Conservation (phyloP, 2,888 invertebrate genomes). For the Laothoe populi region DNA sequence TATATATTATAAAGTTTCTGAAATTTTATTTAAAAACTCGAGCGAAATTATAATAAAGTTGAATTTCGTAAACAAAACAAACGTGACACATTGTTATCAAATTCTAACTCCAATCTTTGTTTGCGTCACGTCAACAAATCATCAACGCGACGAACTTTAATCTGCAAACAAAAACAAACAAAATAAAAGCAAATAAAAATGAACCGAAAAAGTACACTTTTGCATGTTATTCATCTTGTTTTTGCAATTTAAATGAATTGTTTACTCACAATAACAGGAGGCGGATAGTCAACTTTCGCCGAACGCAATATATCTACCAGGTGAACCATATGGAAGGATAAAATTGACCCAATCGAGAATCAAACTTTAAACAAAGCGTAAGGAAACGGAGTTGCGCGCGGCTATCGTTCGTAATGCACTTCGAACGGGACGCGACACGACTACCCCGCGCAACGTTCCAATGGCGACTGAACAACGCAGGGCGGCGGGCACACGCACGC, state of each 20-base stretch:
- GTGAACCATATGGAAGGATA: constrained; percentile 92
- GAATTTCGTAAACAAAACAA: constrained; percentile 25
- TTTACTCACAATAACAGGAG: constrained; percentile 90
- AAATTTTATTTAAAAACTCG: neutral
- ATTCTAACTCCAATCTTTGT: constrained; percentile 21
- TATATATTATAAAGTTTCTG: neutral
- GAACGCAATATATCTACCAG: constrained; percentile 92
- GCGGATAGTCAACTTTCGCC: constrained; percentile 91
- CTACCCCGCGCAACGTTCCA: constrained; percentile 61
- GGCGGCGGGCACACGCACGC: constrained; percentile 76
- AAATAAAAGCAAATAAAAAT: constrained; percentile 40
- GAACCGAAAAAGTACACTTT: constrained; percentile 10
- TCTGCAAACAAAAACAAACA: constrained; percentile 34
- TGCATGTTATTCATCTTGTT: neutral
- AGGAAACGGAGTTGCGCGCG: constrained; percentile 58
- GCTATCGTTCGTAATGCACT: constrained; percentile 59
- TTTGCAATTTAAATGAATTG: constrained; percentile 33
- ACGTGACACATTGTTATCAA: constrained; percentile 20
- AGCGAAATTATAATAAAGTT: neutral
- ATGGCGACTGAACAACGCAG: constrained; percentile 73
- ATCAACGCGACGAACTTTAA: constrained; percentile 24
- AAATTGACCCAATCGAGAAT: constrained; percentile 68
- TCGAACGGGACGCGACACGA: constrained; percentile 53
- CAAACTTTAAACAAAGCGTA: constrained; percentile 51
- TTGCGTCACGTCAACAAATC: constrained; percentile 24